Evolutionary conservation across 92 coral and sea anemone genomes (phyloP), one percentile per base, ranked within the genome.

Genomic region (Zoanthus solanderi): DNA sequence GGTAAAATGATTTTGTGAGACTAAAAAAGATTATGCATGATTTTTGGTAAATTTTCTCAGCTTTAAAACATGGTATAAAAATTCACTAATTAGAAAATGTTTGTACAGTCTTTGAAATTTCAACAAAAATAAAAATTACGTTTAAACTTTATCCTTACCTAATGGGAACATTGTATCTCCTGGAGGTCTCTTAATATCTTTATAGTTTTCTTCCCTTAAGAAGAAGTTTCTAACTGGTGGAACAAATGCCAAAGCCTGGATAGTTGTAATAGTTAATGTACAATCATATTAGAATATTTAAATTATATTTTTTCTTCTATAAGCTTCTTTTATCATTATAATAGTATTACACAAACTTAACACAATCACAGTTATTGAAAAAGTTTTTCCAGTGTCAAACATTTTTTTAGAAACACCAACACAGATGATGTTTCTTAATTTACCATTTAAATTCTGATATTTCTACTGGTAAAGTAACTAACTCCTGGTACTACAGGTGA

Each of bases 221-320:
- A 96, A 96, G 79, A 88, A 96, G 83, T 96, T 92, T 10, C 99
- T 95, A 52, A 96, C 84, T 12, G 99, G 92, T 37, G 99, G 98
- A 87, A 95, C 92, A 85, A 96, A 96, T n/a, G 99, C 98, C 89
- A 96, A 78, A n/a, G 99, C 99, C 99, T 96, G 86, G 13, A 60
- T 66, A 54, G 11, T 13, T 83, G 31, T 61, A 14, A 46, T 56
- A 29, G 31, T 12, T 11, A 23, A 23, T 23, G 23, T 23, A 42
- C 32, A 13, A 15, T n/a, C 6, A 37, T 13, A 46, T n/a, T 66
- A 42, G 7, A 23, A 13, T 23, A 67, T 37, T 2, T 1, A 28
- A 5, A 6, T 10, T 13, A 9, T 67, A 6, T 67, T 7, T 17
- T 30, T 5, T 4, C 72, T 15, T 5, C 6, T 37, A 37, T 2